These are phyloP conservation scores for Archaeoteleia sp. DNA, from an alignment of 2,888 invertebrate genomes.

Conservation along the genomic window DNA sequence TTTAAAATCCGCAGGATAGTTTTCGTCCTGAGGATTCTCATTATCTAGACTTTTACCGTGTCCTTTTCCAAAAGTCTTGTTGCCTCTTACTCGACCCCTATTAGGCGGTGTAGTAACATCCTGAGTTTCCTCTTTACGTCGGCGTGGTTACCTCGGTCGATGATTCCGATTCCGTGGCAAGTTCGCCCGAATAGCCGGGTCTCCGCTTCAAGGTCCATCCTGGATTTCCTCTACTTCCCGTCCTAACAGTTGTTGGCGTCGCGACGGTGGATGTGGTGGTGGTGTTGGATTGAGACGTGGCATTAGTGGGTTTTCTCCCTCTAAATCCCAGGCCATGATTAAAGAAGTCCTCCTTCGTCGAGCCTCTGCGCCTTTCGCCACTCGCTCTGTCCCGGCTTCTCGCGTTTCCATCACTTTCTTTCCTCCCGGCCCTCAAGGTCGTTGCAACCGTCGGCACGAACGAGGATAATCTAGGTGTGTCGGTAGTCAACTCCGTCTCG, in stretches of 20 bases:
- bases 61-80: constrained; percentile 59
- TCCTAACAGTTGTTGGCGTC: constrained; percentile 24
- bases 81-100: constrained; percentile 57
- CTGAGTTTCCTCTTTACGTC: constrained; percentile 39
- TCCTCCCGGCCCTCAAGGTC: constrained; percentile 34
- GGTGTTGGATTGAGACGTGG: constrained; percentile 13
- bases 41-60: constrained; percentile 32
- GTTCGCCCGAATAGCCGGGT: constrained; percentile 51
- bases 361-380: constrained; percentile 42
- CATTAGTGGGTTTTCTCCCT: constrained; percentile 59
- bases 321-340: constrained; percentile 69
- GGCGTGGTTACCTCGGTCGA: constrained; percentile 7
- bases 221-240: constrained; percentile 58
- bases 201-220: constrained; percentile 69
- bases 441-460: constrained; percentile 28
- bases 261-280: constrained; percentile 4
- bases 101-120: constrained; percentile 17
- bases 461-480: constrained; percentile 14
- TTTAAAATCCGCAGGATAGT: constrained; percentile 71
- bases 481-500: constrained; percentile 5
- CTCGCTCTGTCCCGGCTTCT: constrained; percentile 43
- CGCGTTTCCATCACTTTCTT: constrained; percentile 36
- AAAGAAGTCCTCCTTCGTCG: constrained; percentile 65
- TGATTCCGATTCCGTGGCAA: constrained; percentile 3
- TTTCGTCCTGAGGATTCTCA: constrained; percentile 57